Percentiles rank a stretch among this genome's conserved stretches.
Evolutionary conservation across 2,113 vertebrate species (phyloP).

Genomic region (Climacteris rufus): DNA sequence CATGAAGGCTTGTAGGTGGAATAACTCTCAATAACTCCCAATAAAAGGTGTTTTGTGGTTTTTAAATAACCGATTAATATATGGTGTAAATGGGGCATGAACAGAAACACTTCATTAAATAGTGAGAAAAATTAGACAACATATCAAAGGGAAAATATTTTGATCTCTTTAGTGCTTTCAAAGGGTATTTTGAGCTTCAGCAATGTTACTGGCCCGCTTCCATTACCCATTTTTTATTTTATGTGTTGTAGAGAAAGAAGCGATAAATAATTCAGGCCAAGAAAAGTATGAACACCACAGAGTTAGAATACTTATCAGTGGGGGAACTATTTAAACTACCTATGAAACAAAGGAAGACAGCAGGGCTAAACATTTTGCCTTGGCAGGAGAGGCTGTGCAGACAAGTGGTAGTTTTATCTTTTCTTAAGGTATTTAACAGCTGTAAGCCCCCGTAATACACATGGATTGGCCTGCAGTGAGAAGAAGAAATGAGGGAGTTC

Average conservation of each 20-base stretch:
- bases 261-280: conserved; percentile 16
- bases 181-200: not conserved
- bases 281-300: not conserved
- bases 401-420: not conserved
- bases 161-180: not conserved
- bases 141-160: not conserved
- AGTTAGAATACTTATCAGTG: conserved; percentile 3
- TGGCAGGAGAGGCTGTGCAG: not conserved
- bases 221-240: not conserved
- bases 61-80: not conserved
- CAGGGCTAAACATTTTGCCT: not conserved
- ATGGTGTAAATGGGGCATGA: not conserved
- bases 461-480: not conserved
- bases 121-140: not conserved
- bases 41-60: not conserved
- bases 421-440: not conserved
- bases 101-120: not conserved
- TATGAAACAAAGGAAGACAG: conserved; percentile 10
- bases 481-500: not conserved
- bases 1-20: not conserved
- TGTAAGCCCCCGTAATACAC: not conserved
- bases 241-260: not conserved
- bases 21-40: no score
- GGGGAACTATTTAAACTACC: not conserved
- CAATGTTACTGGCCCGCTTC: not conserved